phyloP scores from a whole-genome alignment of 2,888 invertebrate species.

The Drosophila recens region DNA sequence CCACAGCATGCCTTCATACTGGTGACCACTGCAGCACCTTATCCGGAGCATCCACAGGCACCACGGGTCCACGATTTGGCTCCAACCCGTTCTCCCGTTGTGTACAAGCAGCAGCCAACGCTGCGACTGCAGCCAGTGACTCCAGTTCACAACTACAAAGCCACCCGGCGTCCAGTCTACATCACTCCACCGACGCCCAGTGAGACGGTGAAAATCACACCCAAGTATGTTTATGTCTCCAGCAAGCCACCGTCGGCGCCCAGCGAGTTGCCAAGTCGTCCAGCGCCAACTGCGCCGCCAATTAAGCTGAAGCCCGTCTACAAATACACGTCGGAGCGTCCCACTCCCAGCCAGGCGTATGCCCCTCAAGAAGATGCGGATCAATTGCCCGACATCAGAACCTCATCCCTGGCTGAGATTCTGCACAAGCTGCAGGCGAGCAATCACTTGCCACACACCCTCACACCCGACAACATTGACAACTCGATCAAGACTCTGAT shows the following conservation, averaged over 20 bases:
- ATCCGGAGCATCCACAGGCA: slow-evolving; percentile 46
- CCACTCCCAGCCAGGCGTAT: slow-evolving; percentile 28
- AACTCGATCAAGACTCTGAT: slow-evolving; percentile 92
- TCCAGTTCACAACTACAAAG: slow-evolving; percentile 56
- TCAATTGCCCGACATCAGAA: slow-evolving; percentile 83
- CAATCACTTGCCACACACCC: slow-evolving; percentile 91
- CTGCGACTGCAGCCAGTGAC: slow-evolving; percentile 79
- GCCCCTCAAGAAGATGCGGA: slow-evolving; percentile 61
- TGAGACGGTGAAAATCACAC: slow-evolving; percentile 67
- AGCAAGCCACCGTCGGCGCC: slow-evolving; percentile 47
- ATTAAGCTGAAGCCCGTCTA: slow-evolving; percentile 77
- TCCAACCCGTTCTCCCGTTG: slow-evolving; percentile 66
- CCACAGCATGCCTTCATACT: slow-evolving; percentile 75
- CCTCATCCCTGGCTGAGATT: slow-evolving; percentile 87
- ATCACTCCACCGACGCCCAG: slow-evolving; percentile 48
- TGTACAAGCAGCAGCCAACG: slow-evolving; percentile 79
- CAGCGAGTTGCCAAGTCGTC: slow-evolving; percentile 31
- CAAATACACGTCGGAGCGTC: slow-evolving; percentile 64
- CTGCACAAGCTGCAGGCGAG: slow-evolving; percentile 90
- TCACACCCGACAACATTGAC: slow-evolving; percentile 92
- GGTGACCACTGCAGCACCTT: slow-evolving; percentile 79
- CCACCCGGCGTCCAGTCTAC: slow-evolving; percentile 62
- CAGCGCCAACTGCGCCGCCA: slow-evolving; percentile 51
- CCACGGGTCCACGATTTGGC: slow-evolving; percentile 51
- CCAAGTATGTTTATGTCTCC: slow-evolving; percentile 65